phyloP scores from a whole-genome alignment of 2,113 vertebrate species.

The Sclerurus mexicanus region DNA sequence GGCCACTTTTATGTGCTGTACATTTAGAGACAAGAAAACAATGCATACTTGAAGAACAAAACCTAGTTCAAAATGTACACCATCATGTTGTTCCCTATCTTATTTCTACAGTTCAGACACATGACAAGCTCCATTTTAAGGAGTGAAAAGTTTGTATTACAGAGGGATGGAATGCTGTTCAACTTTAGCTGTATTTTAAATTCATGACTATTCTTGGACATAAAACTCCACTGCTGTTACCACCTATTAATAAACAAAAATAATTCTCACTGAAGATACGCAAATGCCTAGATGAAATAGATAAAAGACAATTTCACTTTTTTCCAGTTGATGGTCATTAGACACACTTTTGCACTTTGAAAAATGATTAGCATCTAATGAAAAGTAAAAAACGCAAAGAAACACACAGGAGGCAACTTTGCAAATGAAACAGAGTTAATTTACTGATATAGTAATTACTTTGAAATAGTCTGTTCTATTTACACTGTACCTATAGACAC shows the following conservation, averaged over 20 bases:
- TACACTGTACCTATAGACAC: background rate
- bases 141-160: background rate
- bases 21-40: slow-evolving; percentile 33
- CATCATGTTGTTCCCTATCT: background rate
- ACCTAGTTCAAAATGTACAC: background rate
- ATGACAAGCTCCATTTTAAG: background rate
- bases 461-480: background rate
- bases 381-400: background rate
- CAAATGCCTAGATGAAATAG: background rate
- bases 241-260: background rate
- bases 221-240: background rate
- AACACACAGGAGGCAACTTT: background rate
- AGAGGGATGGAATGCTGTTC: background rate
- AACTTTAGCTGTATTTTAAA: background rate
- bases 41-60: slow-evolving; percentile 15
- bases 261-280: background rate
- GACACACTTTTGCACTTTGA: background rate
- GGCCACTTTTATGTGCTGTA: background rate
- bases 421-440: background rate
- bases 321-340: background rate
- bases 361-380: background rate
- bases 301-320: background rate
- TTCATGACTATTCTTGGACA: background rate
- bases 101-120: background rate
- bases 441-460: background rate